A percentile compares a stretch with the other conserved stretches of the same genome.
These are phyloP conservation scores for Coluber constrictor DNA, from an alignment of 2,797 vertebrate genomes.

Conservation along the genomic window DNA sequence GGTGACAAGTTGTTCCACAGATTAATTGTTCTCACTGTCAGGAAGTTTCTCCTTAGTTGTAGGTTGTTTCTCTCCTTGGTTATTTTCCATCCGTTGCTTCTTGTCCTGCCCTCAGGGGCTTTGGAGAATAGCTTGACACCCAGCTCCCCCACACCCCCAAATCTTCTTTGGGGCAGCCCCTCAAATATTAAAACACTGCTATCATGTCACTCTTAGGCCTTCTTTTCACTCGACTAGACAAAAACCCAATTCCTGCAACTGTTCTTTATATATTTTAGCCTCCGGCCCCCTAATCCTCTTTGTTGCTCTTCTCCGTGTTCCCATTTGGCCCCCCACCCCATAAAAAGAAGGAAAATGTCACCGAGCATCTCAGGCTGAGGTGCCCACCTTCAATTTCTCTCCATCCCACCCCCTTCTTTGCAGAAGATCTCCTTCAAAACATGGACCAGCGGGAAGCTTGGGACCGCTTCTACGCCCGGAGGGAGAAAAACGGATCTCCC, in stretches of 20 bases:
- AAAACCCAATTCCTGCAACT: background rate
- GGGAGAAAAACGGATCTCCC: background rate
- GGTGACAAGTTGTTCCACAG: no score
- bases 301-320: background rate
- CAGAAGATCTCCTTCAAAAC: conserved; percentile 59
- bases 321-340: background rate
- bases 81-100: no score
- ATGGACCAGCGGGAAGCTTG: conserved; percentile 81
- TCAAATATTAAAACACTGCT: background rate
- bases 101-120: no score
- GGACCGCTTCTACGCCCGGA: conserved; percentile 76
- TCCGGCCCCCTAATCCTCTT: background rate
- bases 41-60: no score
- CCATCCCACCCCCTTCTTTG: background rate
- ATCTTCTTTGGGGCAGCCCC: background rate
- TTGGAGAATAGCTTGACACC: background rate
- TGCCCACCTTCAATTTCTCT: background rate
- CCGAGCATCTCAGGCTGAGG: background rate
- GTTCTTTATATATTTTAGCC: background rate
- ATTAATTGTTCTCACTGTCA: no score
- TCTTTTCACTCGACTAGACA: background rate
- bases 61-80: no score
- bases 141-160: no score
- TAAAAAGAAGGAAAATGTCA: background rate
- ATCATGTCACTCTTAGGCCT: background rate